A percentile compares a stretch with the other conserved stretches of the same genome.
These are phyloP conservation scores for Allolobophora icterica DNA, from an alignment of 2,888 invertebrate genomes.

Conservation along the genomic window DNA sequence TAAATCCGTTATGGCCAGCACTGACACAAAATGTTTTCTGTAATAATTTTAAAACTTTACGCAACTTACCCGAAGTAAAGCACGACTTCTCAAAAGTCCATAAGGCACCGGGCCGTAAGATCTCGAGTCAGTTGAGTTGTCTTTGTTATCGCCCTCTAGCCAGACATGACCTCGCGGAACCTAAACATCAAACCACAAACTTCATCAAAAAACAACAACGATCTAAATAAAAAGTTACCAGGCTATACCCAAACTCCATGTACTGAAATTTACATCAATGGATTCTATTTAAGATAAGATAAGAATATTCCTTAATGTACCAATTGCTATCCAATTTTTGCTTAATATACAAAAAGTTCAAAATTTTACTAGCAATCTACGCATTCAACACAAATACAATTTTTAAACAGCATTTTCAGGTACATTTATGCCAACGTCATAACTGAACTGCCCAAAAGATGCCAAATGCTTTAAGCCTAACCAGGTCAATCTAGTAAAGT, in stretches of 20 bases:
- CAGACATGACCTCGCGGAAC: slow-evolving; percentile 85
- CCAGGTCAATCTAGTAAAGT: background rate
- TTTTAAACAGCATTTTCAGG: background rate
- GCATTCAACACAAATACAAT: background rate
- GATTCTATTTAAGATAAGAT: no score
- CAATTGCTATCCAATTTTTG: no score
- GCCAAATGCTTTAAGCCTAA: background rate
- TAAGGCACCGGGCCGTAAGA: slow-evolving; percentile 86
- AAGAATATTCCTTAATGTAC: no score
- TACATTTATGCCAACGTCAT: background rate
- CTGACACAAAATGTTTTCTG: background rate
- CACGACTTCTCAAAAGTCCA: slow-evolving; percentile 82
- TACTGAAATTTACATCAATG: background rate
- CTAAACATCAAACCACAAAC: slow-evolving; percentile 41
- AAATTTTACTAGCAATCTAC: background rate
- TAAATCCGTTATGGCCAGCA: no score
- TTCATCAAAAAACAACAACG: background rate
- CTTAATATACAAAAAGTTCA: background rate
- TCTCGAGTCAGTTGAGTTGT: slow-evolving; percentile 85
- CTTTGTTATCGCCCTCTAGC: slow-evolving; percentile 87
- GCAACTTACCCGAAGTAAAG: slow-evolving; percentile 35
- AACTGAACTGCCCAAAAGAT: slow-evolving; percentile 7
- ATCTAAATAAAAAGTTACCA: background rate
- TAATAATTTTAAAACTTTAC: background rate
- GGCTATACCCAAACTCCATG: background rate